phyloP scores from a whole-genome alignment of 2,888 invertebrate species.

The Teleiodes luculella region DNA sequence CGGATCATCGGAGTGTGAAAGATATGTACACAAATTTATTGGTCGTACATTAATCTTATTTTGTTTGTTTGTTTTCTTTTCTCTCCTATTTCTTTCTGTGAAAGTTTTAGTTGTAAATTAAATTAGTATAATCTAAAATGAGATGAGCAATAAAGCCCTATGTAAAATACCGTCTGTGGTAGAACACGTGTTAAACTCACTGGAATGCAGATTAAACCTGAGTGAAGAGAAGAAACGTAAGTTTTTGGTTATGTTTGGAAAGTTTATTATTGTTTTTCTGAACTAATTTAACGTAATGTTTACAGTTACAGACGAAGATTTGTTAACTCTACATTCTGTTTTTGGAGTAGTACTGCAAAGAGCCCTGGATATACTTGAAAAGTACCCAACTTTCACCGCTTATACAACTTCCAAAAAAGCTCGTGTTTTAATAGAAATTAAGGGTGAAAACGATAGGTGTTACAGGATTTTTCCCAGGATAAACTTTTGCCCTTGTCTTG shows the following conservation, averaged over 20 bases:
- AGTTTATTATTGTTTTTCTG: neutral
- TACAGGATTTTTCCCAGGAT: constrained; percentile 81
- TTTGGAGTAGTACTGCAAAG: constrained; percentile 79
- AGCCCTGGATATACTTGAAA: constrained; percentile 81
- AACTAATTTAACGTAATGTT: neutral
- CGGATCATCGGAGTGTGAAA: too few relatives aligned
- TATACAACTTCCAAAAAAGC: constrained; percentile 60
- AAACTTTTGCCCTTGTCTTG: constrained; percentile 84
- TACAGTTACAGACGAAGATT: constrained; percentile 77
- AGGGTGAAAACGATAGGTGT: constrained; percentile 72
- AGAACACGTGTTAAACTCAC: constrained; percentile 36
- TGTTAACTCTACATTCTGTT: constrained; percentile 76
- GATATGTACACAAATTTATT: too few relatives aligned
- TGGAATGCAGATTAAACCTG: constrained; percentile 37
- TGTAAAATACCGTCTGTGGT: constrained; percentile 37
- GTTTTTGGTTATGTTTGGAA: constrained; percentile 12
- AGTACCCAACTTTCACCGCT: constrained; percentile 64
- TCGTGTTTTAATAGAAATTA: constrained; percentile 78
- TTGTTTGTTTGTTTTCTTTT: too few relatives aligned
- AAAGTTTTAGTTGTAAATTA: neutral
- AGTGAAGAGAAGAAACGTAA: constrained; percentile 36
- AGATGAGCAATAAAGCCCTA: constrained; percentile 3
- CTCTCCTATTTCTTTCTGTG: too few relatives aligned
- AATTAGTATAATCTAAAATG: neutral
- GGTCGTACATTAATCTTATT: too few relatives aligned